phyloP scores from a whole-genome alignment of 1,140 invertebrate species.

The Pygmarrhopalites habei region DNA sequence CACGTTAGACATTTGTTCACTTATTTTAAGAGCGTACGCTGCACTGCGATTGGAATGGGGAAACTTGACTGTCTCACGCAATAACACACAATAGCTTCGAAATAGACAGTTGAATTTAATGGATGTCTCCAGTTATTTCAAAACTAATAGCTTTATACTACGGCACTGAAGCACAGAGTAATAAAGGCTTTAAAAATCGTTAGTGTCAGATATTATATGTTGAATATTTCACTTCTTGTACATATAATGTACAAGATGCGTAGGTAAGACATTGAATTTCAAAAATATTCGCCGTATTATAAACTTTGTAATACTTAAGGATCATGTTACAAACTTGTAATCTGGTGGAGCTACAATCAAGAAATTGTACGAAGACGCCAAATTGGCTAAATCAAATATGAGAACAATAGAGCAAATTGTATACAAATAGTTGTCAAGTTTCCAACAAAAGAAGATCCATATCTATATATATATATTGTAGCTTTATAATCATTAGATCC shows the following conservation, averaged over 20 bases:
- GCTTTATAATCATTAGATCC: not conserved
- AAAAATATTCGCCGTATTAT: not conserved
- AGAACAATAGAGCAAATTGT: not conserved
- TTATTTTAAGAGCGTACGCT: no score
- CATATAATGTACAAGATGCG: not conserved
- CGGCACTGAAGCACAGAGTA: no score
- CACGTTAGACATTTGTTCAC: no score
- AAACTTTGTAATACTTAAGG: not conserved
- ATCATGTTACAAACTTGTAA: not conserved
- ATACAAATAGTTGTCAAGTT: slow-evolving; percentile 17
- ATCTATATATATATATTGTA: not conserved
- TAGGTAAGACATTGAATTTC: not conserved
- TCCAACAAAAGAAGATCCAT: slow-evolving; percentile 20
- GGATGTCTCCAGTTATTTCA: no score
- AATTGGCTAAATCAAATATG: not conserved
- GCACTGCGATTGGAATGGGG: no score
- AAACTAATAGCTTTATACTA: no score
- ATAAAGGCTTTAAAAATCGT: not conserved
- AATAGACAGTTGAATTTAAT: no score
- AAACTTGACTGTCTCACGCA: no score
- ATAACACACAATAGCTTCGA: no score
- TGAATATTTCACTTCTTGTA: not conserved
- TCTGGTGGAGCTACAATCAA: not conserved
- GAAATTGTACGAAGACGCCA: not conserved
- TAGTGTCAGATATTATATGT: not conserved